These are phyloP conservation scores for Leptosomus discolor DNA, from an alignment of 2,113 vertebrate species.

Conservation along the genomic window DNA sequence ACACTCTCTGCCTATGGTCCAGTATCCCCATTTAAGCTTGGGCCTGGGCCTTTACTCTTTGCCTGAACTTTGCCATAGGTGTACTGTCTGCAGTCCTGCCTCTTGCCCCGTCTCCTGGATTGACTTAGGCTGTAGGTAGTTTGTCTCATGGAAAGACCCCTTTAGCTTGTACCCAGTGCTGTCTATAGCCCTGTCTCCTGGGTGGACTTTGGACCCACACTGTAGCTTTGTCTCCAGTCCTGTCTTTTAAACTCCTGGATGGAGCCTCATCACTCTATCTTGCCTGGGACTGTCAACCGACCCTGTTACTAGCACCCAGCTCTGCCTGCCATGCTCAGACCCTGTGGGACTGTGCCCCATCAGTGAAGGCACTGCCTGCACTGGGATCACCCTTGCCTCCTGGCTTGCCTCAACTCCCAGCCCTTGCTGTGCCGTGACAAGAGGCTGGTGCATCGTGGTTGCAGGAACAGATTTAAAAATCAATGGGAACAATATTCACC, in stretches of 20 bases:
- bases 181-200: background rate
- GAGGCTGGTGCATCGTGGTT: background rate
- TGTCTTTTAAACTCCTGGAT: background rate
- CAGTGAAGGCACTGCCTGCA: background rate
- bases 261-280: background rate
- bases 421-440: background rate
- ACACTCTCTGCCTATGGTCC: background rate
- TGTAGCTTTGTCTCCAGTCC: background rate
- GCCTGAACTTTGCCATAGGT: background rate
- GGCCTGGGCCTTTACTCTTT: background rate
- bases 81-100: background rate
- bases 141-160: background rate
- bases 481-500: background rate
- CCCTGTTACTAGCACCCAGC: background rate
- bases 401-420: background rate
- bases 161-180: background rate
- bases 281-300: background rate
- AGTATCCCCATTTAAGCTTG: background rate
- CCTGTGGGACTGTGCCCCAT: fast-evolving
- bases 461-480: background rate
- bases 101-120: background rate
- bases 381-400: background rate
- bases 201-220: background rate
- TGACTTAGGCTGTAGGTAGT: background rate
- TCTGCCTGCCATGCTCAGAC: background rate